These are phyloP conservation scores for Hemiprocne comata DNA, from an alignment of 2,113 vertebrate genomes.

Conservation along the genomic window DNA sequence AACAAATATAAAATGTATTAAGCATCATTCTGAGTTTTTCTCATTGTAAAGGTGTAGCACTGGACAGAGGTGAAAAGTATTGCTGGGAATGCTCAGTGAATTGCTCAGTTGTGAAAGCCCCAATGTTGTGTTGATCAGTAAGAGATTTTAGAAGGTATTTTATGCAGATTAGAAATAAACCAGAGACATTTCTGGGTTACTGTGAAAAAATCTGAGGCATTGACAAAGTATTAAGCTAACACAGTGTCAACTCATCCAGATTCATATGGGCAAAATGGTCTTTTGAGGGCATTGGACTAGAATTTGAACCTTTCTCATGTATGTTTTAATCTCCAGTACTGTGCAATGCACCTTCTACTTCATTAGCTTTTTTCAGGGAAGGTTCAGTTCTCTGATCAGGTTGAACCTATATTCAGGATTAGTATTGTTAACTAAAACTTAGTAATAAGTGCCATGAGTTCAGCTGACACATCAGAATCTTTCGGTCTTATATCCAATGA, in stretches of 20 bases:
- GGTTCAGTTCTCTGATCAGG: constrained; percentile 15
- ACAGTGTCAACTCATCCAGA: background rate
- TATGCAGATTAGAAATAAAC: background rate
- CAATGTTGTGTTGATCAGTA: background rate
- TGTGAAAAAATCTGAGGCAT: background rate
- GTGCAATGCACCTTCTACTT: background rate
- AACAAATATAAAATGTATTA: background rate
- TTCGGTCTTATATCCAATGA: constrained; percentile 39
- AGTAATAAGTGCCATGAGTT: constrained; percentile 37
- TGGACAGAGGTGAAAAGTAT: background rate
- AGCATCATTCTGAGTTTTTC: background rate
- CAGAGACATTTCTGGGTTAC: background rate
- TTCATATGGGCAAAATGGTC: background rate
- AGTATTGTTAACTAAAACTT: constrained; percentile 25
- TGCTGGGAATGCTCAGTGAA: background rate
- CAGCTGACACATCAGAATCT: constrained; percentile 46
- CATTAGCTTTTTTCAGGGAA: background rate
- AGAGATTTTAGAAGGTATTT: background rate
- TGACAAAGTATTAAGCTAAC: background rate
- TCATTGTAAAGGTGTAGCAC: background rate
- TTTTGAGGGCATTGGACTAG: background rate
- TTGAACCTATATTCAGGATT: constrained; percentile 3
- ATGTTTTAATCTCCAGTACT: background rate
- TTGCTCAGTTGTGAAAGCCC: background rate
- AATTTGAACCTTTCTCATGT: background rate